Evolutionary conservation across 2,113 vertebrate species (phyloP).

Genomic region (Leuciscus idus): DNA sequence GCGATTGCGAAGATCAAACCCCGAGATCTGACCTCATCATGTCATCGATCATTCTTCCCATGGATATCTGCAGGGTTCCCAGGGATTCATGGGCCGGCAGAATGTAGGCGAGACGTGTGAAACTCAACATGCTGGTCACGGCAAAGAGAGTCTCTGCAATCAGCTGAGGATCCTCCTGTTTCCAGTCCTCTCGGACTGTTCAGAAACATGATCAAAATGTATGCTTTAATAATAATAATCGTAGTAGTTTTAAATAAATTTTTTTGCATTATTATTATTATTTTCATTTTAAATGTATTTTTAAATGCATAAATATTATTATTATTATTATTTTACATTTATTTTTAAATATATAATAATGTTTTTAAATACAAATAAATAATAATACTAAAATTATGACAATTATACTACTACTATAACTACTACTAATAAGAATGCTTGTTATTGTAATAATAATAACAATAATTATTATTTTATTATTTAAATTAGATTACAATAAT

Average conservation of each 20-base stretch:
- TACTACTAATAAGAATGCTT: too few species aligned
- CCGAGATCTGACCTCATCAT: conserved; percentile 82
- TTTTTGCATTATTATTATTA: background rate
- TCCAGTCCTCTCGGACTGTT: conserved; percentile 80
- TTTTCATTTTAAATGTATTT: background rate
- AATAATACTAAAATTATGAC: background rate
- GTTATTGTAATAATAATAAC: too few species aligned
- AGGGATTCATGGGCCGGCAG: conserved; percentile 87
- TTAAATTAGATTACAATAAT: too few species aligned
- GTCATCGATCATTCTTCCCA: conserved; percentile 90
- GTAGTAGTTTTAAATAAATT: background rate
- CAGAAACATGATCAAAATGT: background rate
- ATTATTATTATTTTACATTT: background rate
- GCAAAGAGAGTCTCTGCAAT: conserved; percentile 88
- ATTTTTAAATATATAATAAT: background rate
- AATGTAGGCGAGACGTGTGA: conserved; percentile 89
- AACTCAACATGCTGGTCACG: conserved; percentile 90
- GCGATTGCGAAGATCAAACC: background rate
- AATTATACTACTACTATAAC: too few species aligned
- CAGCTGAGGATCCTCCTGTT: conserved; percentile 86
- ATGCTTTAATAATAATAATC: background rate
- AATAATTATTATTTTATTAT: too few species aligned
- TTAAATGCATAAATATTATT: background rate
- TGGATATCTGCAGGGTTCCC: conserved; percentile 91
- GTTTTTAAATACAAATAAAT: background rate